These are phyloP conservation scores for Botrylloides violaceus DNA, from an alignment of 23 tunicate species.

Conservation along the genomic window DNA sequence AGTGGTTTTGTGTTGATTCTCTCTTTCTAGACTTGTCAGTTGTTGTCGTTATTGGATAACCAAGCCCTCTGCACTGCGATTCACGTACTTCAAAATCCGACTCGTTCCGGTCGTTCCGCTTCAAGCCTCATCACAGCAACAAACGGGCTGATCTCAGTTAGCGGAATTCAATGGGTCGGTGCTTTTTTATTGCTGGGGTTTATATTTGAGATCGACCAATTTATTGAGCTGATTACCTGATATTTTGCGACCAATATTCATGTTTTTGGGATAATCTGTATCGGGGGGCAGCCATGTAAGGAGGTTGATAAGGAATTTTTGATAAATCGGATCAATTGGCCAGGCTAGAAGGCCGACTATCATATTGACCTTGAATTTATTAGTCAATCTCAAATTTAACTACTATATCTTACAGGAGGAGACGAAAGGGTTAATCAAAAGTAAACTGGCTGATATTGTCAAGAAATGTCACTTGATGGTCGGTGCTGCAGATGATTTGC, in stretches of 20 bases:
- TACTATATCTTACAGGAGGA: conserved; percentile 43
- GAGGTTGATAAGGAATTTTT: too few species aligned
- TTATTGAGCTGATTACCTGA: too few species aligned
- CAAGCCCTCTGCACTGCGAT: background rate
- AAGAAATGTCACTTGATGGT: conserved; percentile 4
- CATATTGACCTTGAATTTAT: too few species aligned
- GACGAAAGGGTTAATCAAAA: conserved; percentile 17
- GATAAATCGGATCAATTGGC: too few species aligned
- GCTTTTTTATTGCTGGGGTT: too few species aligned
- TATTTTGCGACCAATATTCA: too few species aligned
- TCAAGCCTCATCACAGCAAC: background rate
- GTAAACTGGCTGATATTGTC: conserved; percentile 44
- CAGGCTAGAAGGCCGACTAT: too few species aligned
- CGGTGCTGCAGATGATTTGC: background rate
- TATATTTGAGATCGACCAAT: too few species aligned
- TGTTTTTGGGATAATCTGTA: too few species aligned
- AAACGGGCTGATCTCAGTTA: background rate
- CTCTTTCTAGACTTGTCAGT: too few species aligned
- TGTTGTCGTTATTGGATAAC: background rate
- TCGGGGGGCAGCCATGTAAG: too few species aligned
- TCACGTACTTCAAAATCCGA: background rate
- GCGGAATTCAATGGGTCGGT: background rate
- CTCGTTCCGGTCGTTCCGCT: background rate
- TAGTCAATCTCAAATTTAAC: background rate
- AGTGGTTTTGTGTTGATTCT: too few species aligned